phyloP scores from a whole-genome alignment of 2,888 invertebrate genomes.

The Drosophila helvetica region DNA sequence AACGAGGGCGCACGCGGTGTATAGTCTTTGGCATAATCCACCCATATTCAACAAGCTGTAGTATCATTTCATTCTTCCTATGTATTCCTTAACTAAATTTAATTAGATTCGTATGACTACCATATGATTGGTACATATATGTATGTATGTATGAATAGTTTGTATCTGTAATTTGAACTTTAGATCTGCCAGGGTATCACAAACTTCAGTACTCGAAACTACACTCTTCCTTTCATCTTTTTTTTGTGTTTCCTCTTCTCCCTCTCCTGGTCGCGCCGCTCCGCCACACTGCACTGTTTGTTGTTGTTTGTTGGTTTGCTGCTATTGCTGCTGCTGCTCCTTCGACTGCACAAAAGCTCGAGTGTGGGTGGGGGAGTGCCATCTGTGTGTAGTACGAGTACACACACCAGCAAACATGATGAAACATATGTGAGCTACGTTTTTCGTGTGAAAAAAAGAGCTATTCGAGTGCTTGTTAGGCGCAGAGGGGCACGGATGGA shows the following conservation, averaged over 20 bases:
- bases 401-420: slow-evolving; percentile 26
- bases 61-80: too few species aligned
- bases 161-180: not conserved
- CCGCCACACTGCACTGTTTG: slow-evolving; percentile 26
- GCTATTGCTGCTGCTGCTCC: not conserved
- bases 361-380: slow-evolving; percentile 19
- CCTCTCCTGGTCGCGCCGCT: slow-evolving; percentile 5
- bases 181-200: not conserved
- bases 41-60: too few species aligned
- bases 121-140: too few species aligned
- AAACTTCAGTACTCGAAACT: slow-evolving; percentile 1
- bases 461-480: slow-evolving; percentile 55
- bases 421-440: slow-evolving; percentile 45
- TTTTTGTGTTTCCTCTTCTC: slow-evolving; percentile 28
- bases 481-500: not conserved
- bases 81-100: too few species aligned
- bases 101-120: too few species aligned
- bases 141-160: too few species aligned
- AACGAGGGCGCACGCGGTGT: too few species aligned
- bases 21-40: too few species aligned
- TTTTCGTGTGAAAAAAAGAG: slow-evolving; percentile 48
- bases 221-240: not conserved
- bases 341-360: slow-evolving; percentile 44
- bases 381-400: slow-evolving; percentile 10
- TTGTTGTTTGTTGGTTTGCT: slow-evolving; percentile 34